A percentile compares a stretch with the other conserved stretches of the same genome.
Evolutionary conservation across 2,888 invertebrate species (phyloP).

Genomic region (Drosophila gaucha): DNA sequence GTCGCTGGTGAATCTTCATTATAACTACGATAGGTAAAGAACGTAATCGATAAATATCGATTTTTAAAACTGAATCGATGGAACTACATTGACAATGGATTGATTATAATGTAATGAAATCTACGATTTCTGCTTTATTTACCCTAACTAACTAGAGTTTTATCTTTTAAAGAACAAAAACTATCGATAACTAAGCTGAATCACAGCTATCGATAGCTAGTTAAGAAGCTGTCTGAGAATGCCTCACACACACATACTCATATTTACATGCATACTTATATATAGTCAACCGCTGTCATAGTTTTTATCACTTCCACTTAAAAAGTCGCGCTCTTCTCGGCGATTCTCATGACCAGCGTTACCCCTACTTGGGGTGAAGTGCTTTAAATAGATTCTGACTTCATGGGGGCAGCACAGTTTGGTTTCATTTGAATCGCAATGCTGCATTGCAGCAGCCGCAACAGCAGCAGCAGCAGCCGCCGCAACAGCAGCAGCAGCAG

Average conservation of each 20-base stretch:
- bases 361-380: not conserved
- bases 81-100: too few species aligned
- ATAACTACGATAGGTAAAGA: too few species aligned
- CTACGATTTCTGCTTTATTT: too few species aligned
- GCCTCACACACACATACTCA: too few species aligned
- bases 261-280: not conserved
- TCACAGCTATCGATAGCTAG: not conserved
- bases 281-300: not conserved
- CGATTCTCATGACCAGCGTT: slow-evolving; percentile 32
- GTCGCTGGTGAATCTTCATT: too few species aligned
- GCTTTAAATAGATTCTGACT: slow-evolving; percentile 51
- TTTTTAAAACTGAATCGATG: too few species aligned
- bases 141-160: too few species aligned
- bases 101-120: too few species aligned
- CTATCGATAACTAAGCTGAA: not conserved
- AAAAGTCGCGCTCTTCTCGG: slow-evolving; percentile 21
- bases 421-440: slow-evolving; percentile 49
- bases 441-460: slow-evolving; percentile 27
- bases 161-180: too few species aligned
- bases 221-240: too few species aligned
- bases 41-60: too few species aligned
- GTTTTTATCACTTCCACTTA: slow-evolving; percentile 46
- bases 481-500: slow-evolving; percentile 11
- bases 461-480: too few species aligned
- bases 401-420: slow-evolving; percentile 24